Evolutionary conservation across 2,888 invertebrate species (phyloP).

Genomic region (Eilema griseolum): DNA sequence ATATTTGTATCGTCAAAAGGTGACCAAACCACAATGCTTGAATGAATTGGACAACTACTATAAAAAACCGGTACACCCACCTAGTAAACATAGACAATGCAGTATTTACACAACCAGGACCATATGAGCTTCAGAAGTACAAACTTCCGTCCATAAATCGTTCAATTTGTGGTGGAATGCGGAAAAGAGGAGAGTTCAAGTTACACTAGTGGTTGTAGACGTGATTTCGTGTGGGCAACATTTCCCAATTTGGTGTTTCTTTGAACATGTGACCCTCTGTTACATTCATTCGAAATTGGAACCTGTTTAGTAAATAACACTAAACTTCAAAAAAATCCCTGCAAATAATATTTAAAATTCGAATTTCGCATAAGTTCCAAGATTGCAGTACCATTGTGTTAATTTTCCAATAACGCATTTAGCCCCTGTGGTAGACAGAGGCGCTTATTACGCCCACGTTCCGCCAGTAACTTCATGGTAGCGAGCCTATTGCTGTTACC

Average conservation of each 20-base stretch:
- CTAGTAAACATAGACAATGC: constrained; percentile 71
- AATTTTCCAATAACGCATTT: too few species aligned
- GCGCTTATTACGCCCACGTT: too few species aligned
- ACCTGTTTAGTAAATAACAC: constrained; percentile 25
- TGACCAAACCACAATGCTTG: constrained; percentile 50
- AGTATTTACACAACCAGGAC: constrained; percentile 66
- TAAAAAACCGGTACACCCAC: constrained; percentile 78
- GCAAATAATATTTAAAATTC: background rate
- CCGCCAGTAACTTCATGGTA: too few species aligned
- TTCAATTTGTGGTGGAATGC: constrained; percentile 46
- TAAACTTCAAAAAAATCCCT: background rate
- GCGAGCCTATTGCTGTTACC: too few species aligned
- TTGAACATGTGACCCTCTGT: constrained; percentile 63
- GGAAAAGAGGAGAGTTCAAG: constrained; percentile 49
- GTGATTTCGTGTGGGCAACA: constrained; percentile 66
- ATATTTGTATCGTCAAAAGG: constrained; percentile 14
- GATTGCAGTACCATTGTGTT: background rate
- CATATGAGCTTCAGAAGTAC: constrained; percentile 53
- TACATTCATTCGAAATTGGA: constrained; percentile 16
- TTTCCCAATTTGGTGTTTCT: constrained; percentile 65
- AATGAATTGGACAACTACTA: constrained; percentile 56
- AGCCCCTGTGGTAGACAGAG: too few species aligned
- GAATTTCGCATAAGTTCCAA: background rate
- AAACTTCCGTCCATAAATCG: constrained; percentile 43
- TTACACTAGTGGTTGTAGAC: constrained; percentile 42